Base-by-base conservation (phyloP, 2,797 vertebrate genomes). In the Halcyon badia region DNA sequence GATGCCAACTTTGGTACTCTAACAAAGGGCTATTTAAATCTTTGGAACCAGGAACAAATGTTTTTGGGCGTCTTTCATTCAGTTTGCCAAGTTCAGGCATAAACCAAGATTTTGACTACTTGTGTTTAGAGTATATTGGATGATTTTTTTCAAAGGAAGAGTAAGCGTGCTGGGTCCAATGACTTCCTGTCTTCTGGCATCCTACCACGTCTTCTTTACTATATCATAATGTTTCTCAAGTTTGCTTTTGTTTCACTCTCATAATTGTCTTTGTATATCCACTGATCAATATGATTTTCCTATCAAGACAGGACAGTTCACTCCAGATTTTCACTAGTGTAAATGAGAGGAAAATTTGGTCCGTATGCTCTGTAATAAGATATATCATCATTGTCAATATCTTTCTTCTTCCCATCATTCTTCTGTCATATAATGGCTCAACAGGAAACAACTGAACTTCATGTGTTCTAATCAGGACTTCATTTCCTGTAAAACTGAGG, bases 301-400 rank as follows among this genome's bases (percentile, higher is more conserved):
- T 95, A 92, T 85, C 92, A 42, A 96, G 84, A 83, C 81, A 80
- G 48, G 81, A 86, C 87, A 95, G 92, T 97, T 96, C 91, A 91
- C 91, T 96, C 95, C 94, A 95, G 81, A 96, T 96, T 96, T 97
- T 97, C 90, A 85, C 92, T 94, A 51, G 89, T 94, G 82, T 96
- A 97, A 97, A 87, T 96, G 96, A 95, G 94, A 96, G 84, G 75
- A 95, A 97, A 97, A 95, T 96, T 96, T 96, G 64, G 57, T 94
- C 94, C 82, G 61, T 91, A 94, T 97, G 92, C 78, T 96, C 91
- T 89, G 82, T 93, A 95, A 93, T 93, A 92, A 96, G 94, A 91
- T 95, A 86, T 95, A 91, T 95, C 93, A 95, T 94, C 95, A 96
- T 91, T 96, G 94, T 96, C 96, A 97, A 96, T 96, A 95, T 94